phyloP scores from a whole-genome alignment of 2,797 vertebrate species.

The Cryptoprocta ferox region DNA sequence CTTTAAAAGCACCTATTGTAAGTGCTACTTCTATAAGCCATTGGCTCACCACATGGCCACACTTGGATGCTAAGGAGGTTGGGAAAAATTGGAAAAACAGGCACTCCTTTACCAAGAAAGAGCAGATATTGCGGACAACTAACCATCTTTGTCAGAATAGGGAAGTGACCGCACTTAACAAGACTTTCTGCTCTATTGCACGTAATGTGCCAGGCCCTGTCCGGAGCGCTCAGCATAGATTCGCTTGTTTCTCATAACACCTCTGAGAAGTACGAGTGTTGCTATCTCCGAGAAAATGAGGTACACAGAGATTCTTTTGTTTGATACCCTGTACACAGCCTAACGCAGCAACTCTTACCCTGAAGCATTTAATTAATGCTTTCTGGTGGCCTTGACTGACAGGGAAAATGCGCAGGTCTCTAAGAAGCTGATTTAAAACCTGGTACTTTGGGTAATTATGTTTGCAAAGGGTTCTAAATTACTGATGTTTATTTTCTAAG shows the following conservation, averaged over 20 bases:
- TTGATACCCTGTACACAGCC: neutral
- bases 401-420: neutral
- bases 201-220: neutral
- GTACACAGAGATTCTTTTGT: neutral
- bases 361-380: conserved; percentile 4
- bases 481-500: conserved; percentile 53
- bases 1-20: neutral
- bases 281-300: neutral
- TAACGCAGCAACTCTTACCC: neutral
- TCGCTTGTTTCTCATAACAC: neutral
- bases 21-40: neutral
- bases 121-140: neutral
- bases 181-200: neutral
- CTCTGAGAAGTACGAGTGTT: neutral
- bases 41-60: neutral
- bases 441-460: conserved; percentile 42
- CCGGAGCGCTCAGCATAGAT: neutral
- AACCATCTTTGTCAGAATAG: neutral
- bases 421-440: neutral
- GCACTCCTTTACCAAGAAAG: neutral
- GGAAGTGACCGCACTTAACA: neutral
- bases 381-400: neutral
- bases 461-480: conserved; percentile 50
- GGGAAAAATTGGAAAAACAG: neutral
- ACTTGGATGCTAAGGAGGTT: neutral